A percentile compares a stretch with the other conserved stretches of the same genome.
Conservation (phyloP, 2,888 invertebrate genomes). For the Oligia latruncula region DNA sequence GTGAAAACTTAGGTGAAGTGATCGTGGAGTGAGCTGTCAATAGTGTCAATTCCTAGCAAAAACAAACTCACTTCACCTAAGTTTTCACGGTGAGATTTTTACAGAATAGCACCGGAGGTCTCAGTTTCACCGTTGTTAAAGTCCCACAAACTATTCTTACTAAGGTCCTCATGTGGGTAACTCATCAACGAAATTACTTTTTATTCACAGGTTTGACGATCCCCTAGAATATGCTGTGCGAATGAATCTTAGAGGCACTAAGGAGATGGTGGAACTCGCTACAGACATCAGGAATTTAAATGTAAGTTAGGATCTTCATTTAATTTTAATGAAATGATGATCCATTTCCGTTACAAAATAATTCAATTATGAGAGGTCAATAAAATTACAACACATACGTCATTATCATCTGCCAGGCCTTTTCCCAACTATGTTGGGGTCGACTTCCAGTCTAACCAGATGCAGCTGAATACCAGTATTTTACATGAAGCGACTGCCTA, state of each 20-base stretch:
- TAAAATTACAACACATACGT: not conserved
- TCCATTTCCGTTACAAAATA: not conserved
- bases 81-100: no score
- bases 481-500: no score
- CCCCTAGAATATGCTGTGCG: conserved; percentile 91
- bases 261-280: conserved; percentile 91
- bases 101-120: no score
- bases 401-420: no score
- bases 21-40: no score
- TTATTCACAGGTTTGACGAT: conserved; percentile 93
- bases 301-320: conserved; percentile 73
- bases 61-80: no score
- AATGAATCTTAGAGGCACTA: conserved; percentile 92
- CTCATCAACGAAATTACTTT: not conserved
- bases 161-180: not conserved
- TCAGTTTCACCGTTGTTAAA: not conserved
- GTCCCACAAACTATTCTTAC: not conserved
- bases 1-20: no score
- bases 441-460: no score
- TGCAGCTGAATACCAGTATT: no score
- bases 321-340: not conserved
- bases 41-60: no score
- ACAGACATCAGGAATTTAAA: conserved; percentile 88
- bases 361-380: not conserved
- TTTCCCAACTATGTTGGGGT: no score